Base-by-base conservation (phyloP, 2,888 invertebrate genomes). In the Argyresthia albistria region DNA sequence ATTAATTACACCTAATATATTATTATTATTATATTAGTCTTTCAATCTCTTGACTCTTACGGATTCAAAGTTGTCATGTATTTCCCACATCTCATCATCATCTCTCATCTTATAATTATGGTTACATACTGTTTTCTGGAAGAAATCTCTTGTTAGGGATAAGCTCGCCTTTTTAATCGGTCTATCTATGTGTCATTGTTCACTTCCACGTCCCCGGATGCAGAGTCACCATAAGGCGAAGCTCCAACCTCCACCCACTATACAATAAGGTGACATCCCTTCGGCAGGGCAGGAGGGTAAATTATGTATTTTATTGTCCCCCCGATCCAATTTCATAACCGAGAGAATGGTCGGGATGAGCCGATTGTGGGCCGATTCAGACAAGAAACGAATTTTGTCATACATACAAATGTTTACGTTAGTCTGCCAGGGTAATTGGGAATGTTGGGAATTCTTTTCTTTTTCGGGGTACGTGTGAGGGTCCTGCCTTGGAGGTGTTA, bases 301-400 rank as follows among this genome's bases (percentile, higher is more conserved):
- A 79, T 80, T 80, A 78, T 78, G 73, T 79, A 78, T 76, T 80
- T 80, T 78, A 80, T 73, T 78, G 78, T 76, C 73, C 64, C n/a
- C 69, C 67, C 66, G 67, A 73, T 70, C 78, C 76, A 76, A 78
- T 78, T 77, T 79, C 79, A 79, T 79, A 78, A 74, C 74, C 73
- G 69, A 55, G 57, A 57, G 58, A 55, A 51, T 37, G 45, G 50
- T 47, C 10, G 16, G 51, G 51, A 54, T 48, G 54, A 47, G 48
- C 51, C 43, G 47, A 53, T 50, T 55, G 45, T 48, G 46, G 54
- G 48, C 35, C 52, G 43, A 47, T 35, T 51, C 51, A 45, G 43
- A 60, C 63, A 61, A 56, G 73, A 70, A 76, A 76, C 76, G 75
- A 76, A 77, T 77, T 74, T 73, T 70, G 73, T 69, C 71, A 76